A percentile compares a stretch with the other conserved stretches of the same genome.
phyloP scores from a whole-genome alignment of 1,140 invertebrate species.

The Metaphire vulgaris region DNA sequence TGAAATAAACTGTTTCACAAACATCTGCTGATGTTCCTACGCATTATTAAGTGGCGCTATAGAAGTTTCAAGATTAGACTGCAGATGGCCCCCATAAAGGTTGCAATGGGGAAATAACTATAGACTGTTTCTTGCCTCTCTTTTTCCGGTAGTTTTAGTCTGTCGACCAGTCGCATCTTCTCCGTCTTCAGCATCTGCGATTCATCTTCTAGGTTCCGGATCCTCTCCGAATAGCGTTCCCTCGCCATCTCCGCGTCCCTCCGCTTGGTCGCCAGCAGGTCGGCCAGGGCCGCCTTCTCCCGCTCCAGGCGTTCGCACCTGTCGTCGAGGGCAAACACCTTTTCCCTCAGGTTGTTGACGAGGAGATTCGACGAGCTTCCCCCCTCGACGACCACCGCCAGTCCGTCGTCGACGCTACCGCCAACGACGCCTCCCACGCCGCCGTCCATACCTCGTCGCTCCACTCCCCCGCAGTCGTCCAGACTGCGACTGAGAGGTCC shows the following conservation, averaged over 20 bases:
- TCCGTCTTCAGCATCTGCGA: constrained; percentile 21
- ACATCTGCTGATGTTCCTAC: too few relatives aligned
- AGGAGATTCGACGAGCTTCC: not conserved
- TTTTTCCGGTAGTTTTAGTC: constrained; percentile 32
- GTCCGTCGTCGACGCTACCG: not conserved
- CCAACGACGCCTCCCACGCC: not conserved
- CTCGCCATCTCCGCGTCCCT: constrained; percentile 50
- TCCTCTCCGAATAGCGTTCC: constrained; percentile 69
- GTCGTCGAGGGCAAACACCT: constrained; percentile 19
- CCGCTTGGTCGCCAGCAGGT: constrained; percentile 24
- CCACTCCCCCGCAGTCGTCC: not conserved
- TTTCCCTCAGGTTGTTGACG: constrained; percentile 26
- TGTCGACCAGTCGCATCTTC: constrained; percentile 31
- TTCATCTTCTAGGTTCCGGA: constrained; percentile 22
- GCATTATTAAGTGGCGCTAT: too few relatives aligned
- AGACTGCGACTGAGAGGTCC: not conserved
- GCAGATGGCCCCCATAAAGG: too few relatives aligned
- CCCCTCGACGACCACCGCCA: too few relatives aligned
- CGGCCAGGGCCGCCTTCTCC: constrained; percentile 26
- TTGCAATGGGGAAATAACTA: too few relatives aligned
- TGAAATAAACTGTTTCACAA: too few relatives aligned
- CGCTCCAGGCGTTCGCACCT: constrained; percentile 27
- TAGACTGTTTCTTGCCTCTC: constrained; percentile 14
- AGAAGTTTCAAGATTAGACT: too few relatives aligned
- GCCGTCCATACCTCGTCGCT: not conserved